phyloP scores from a whole-genome alignment of 2,888 invertebrate genomes.

The Eristalinus aeneus region DNA sequence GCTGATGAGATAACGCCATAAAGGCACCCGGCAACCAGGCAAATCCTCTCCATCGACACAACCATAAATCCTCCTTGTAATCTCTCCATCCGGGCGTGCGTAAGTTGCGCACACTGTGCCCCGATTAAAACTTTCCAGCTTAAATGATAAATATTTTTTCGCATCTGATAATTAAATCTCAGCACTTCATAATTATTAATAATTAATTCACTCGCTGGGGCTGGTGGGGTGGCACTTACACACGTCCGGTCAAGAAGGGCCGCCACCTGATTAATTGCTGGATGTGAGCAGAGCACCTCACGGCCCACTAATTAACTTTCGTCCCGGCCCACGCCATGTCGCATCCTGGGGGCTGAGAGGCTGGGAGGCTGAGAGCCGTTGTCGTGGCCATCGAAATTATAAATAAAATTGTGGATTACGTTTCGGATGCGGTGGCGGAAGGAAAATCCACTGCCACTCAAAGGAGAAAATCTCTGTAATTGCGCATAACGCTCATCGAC shows the following conservation, averaged over 20 bases:
- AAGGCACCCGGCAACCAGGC: background rate
- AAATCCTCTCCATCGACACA: constrained; percentile 33
- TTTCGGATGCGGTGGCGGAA: constrained; percentile 14
- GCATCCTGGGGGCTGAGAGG: constrained; percentile 32
- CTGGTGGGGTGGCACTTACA: background rate
- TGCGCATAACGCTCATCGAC: constrained; percentile 43
- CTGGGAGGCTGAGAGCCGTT: too few species aligned
- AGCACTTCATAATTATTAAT: constrained; percentile 65
- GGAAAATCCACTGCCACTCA: constrained; percentile 25
- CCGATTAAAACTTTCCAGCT: constrained; percentile 37
- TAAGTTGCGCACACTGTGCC: constrained; percentile 35
- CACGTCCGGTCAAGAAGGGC: constrained; percentile 30
- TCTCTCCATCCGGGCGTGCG: background rate
- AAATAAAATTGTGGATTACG: constrained; percentile 52
- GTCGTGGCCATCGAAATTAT: constrained; percentile 64
- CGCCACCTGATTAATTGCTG: constrained; percentile 66
- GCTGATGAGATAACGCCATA: background rate
- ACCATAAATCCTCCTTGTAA: constrained; percentile 26
- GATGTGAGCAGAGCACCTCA: constrained; percentile 29
- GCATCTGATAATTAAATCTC: constrained; percentile 63
- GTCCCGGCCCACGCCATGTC: constrained; percentile 11
- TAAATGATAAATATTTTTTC: constrained; percentile 63
- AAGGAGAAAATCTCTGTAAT: constrained; percentile 62
- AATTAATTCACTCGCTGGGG: constrained; percentile 57
- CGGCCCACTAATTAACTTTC: constrained; percentile 58